Evolutionary conservation across 2,888 invertebrate species (phyloP).

Genomic region (Norana najaformis): DNA sequence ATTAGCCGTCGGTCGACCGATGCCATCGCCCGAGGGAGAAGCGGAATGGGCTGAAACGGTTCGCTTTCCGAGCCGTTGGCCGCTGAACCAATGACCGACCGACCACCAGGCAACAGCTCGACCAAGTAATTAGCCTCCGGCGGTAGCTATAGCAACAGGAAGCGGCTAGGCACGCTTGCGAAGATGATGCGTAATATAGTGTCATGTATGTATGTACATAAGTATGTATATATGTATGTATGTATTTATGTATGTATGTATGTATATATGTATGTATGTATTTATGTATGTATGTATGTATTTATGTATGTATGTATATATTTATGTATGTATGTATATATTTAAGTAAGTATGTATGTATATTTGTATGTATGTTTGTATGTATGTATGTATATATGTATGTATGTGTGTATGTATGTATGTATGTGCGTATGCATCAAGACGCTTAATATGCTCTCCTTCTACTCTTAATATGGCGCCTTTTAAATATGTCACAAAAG

Average conservation of each 20-base stretch:
- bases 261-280: background rate
- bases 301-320: background rate
- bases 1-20: background rate
- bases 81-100: background rate
- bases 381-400: background rate
- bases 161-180: background rate
- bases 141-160: background rate
- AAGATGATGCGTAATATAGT: background rate
- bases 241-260: background rate
- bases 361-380: background rate
- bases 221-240: too few relatives aligned
- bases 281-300: conserved; percentile 2
- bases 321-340: background rate
- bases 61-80: background rate
- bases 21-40: background rate
- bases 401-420: background rate
- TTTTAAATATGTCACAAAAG: too few relatives aligned
- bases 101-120: background rate
- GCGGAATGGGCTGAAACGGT: background rate
- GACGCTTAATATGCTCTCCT: too few relatives aligned
- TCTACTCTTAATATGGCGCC: too few relatives aligned
- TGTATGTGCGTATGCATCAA: too few relatives aligned
- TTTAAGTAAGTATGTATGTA: background rate
- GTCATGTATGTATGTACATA: background rate
- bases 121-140: background rate